These are phyloP conservation scores for Acrocephalus scirpaceus DNA, from an alignment of 2,797 vertebrate species.

Conservation along the genomic window DNA sequence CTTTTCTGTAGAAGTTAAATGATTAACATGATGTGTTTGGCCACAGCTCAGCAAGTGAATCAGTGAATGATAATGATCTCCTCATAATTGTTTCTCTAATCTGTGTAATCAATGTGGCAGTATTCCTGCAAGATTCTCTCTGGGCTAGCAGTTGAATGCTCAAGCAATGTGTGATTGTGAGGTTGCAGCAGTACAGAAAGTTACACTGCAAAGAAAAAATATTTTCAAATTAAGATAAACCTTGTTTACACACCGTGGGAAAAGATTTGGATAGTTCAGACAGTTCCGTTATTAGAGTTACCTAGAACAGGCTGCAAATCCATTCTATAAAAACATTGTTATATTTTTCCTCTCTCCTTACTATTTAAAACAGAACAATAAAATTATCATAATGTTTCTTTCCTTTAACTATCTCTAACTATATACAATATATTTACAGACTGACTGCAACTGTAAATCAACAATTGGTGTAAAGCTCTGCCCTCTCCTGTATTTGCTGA, in stretches of 20 bases:
- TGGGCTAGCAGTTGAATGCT: background rate
- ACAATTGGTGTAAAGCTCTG: background rate
- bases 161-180: background rate
- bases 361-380: conserved; percentile 23
- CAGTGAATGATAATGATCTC: background rate
- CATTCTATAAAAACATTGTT: background rate
- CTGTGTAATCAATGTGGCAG: background rate
- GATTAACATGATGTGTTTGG: background rate
- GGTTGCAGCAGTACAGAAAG: background rate
- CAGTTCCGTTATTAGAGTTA: background rate
- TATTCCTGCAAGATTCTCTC: background rate
- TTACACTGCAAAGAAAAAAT: background rate
- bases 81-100: background rate
- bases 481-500: background rate
- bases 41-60: background rate
- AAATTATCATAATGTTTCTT: conserved; percentile 26
- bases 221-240: background rate
- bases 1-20: background rate
- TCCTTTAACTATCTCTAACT: conserved; percentile 34
- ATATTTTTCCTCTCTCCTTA: background rate
- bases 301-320: background rate
- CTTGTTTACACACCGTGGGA: background rate
- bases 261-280: background rate
- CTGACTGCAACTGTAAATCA: conserved; percentile 3
- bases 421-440: background rate